These are phyloP conservation scores for Monoplex corrugatus DNA, from an alignment of 2,888 invertebrate genomes.

Conservation along the genomic window DNA sequence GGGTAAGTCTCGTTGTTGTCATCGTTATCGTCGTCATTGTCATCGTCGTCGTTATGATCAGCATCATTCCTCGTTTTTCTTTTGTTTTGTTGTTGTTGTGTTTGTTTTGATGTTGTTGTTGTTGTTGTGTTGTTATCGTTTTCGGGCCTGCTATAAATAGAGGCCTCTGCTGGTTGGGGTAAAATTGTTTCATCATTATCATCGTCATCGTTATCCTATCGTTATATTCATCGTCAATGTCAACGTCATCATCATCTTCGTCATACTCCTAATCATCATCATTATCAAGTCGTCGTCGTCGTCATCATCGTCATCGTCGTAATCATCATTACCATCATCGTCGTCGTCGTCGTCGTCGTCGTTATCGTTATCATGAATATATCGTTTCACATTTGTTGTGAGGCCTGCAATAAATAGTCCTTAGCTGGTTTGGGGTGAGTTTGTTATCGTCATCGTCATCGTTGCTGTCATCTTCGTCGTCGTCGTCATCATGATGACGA, in stretches of 20 bases:
- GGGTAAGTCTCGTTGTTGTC: background rate
- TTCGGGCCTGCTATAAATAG: conserved; percentile 30
- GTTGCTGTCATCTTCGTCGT: too few relatives aligned
- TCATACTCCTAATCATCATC: too few relatives aligned
- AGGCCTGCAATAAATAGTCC: conserved; percentile 35
- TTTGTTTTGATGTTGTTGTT: background rate
- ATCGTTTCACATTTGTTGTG: conserved; percentile 38
- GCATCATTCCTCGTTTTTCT: too few relatives aligned
- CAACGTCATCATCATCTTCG: conserved; percentile 7
- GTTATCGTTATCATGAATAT: conserved; percentile 5
- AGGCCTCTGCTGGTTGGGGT: conserved; percentile 20
- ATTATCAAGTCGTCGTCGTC: conserved; percentile 11
- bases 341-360: conserved; percentile 27
- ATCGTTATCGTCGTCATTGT: background rate
- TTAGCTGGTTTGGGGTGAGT: background rate
- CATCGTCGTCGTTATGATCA: background rate
- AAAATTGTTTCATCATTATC: too few relatives aligned
- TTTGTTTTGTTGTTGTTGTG: conserved; percentile 33
- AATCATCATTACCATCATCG: background rate
- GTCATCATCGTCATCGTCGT: too few relatives aligned
- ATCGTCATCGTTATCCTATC: conserved; percentile 2
- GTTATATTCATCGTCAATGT: conserved; percentile 19
- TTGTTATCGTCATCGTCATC: too few relatives aligned
- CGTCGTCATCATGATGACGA: too few relatives aligned
- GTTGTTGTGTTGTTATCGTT: background rate